Evolutionary conservation across 2,113 vertebrate genomes (phyloP), one percentile per base, ranked within the genome.

Genomic region (Onychostruthus taczanowskii): DNA sequence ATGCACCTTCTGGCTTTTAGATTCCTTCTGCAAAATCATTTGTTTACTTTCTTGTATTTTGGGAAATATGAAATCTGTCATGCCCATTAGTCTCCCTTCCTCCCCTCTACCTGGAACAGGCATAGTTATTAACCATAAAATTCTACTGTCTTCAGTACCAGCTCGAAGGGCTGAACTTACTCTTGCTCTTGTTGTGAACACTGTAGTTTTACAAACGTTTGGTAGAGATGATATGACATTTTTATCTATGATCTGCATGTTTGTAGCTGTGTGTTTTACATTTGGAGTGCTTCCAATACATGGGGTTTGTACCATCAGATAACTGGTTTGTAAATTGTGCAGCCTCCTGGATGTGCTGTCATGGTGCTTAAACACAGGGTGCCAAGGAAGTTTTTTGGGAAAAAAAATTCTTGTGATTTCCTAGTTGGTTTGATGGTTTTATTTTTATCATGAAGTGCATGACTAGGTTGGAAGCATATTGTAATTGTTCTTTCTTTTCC

Each of bases 401-500:
- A 2, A 3, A 19, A 20, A 12, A 14, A 23, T 7, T n/a, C 33
- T 58, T 88, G 15, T 5, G 52, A 58, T 31, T 39, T 82, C 7
- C 5, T 62, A 13, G 33, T 16, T 62, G 24, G 11, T 44, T 75
- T 53, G 37, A 33, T 77, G 16, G 9, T 0, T 76, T 93, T 79
- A 17, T 64, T 17, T 69, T 46, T 30, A 39, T 62, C 15, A 39
- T 78, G 19, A 46, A 24, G 26, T 24, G 11, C 0, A 0, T 58
- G 44, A 31, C 13, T 39, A 24, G 31, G 16, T 69, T 79, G 44
- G 43, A 90, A 92, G 16, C 28, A 5, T n/a, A 11, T 50, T 77
- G 23, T 94, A 89, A 94, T 28, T 95, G 13, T 91, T 47, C 27
- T 92, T 72, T 94, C 53, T 58, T 94, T 73, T 82, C 43, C 16